Evolutionary conservation across 2,888 invertebrate genomes (phyloP), one percentile per base, ranked within the genome.

Genomic region (Drosophila pegasa): DNA sequence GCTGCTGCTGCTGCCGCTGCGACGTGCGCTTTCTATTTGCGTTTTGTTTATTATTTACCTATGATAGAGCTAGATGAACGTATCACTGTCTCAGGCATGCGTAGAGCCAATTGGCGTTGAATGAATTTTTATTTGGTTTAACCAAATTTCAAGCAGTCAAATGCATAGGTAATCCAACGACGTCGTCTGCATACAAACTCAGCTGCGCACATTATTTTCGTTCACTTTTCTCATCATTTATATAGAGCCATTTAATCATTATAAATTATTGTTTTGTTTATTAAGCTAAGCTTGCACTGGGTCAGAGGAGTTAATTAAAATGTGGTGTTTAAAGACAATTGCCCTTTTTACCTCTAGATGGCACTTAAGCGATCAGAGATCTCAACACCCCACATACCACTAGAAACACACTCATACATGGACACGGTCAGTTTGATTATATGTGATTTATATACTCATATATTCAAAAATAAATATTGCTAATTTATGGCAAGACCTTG

Each of bases 1-100:
- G 54, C 27, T 41, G 56, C 41, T 22, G 59, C 52, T 41, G 45
- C 65, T 63, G 69, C 52, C 29, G 43, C 63, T 43, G 68, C 59
- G 78, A 87, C 71, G 76, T 87, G 81, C 83, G 88, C 88, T 86
- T 86, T 86, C 88, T 88, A 87, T 86, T 86, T 86, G 86, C 86
- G 75, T 77, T 87, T 79, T 87, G 73, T 87, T 73, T 79, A 86
- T 87, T 86, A 78, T 78, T 86, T 75, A 81, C 75, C 86, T 79
- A 71, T 87, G 83, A 86, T 86, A 75, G 79, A 81, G 83, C 67
- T 79, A 77, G 80, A 81, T 76, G 75, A 71, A 67, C 72, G 72
- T 78, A 76, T 83, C 80, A 83, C 75, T 78, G 62, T 71, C 65
- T 52, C 60, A 78, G 84, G 60, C 67, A 62, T 68, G 41, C 40